Base-by-base conservation (phyloP, 2,113 vertebrate genomes). In the Melanotaenia duboulayi region DNA sequence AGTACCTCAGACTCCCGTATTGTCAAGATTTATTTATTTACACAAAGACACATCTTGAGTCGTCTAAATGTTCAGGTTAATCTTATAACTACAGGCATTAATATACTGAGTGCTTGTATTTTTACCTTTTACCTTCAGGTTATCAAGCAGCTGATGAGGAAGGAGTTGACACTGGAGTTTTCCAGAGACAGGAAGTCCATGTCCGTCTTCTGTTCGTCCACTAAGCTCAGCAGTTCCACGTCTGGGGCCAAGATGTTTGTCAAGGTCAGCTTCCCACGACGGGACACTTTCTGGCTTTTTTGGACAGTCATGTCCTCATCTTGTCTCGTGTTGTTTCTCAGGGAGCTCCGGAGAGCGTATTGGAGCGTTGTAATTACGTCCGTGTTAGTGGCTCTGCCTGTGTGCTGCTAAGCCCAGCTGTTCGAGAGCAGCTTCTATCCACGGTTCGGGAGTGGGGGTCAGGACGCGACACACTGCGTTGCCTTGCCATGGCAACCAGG, bases 81-180 rank as follows among this genome's bases (percentile, higher is more conserved):
- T n/a, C n/a, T n/a, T n/a, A n/a, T n/a, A n/a, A n/a, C n/a, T n/a
- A n/a, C n/a, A n/a, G n/a, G n/a, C n/a, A n/a, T n/a, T n/a, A n/a
- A n/a, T n/a, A n/a, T n/a, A n/a, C n/a, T n/a, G n/a, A n/a, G n/a
- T n/a, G n/a, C n/a, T 44, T n/a, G 19, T 40, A 1, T 20, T 22
- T 54, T 39, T 2, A 22, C 32, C 23, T 5, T 1, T 40, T 51
- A 6, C 71, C 42, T 65, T 66, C 73, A 95, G 94, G 91, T 95
- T 70, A 95, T 95, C 17, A 95, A 93, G 60, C 93, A 94, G 87
- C 81, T 95, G 59, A 92, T 95, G 93, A 92, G 76, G 78, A 94
- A 95, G 76, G 94, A 95, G 87, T 42, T 95, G 69, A 95, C 94
- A 0, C 82, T 95, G 25, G 94, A 95, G 86, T 95, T 95, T 57